Conservation (phyloP, 2,113 vertebrate genomes). For the Redunca redunca region DNA sequence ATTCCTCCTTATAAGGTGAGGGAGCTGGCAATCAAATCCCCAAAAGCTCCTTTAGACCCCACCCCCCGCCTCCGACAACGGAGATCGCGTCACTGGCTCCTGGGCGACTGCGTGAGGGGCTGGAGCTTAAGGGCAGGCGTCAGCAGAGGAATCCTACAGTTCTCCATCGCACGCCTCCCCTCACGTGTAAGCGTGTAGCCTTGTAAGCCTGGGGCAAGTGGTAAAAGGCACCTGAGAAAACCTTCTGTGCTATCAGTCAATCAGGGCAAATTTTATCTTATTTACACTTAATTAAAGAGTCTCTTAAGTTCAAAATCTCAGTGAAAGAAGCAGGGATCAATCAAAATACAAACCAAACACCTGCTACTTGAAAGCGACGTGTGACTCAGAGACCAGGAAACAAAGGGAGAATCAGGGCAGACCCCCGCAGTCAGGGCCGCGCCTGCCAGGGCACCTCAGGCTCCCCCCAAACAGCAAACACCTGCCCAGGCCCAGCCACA, state of each 20-base stretch:
- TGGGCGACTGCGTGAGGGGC: not conserved
- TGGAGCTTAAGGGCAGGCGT: no score
- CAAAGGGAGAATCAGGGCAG: accelerated
- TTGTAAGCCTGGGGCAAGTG: accelerated
- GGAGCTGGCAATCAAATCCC: accelerated
- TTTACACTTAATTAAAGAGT: not conserved
- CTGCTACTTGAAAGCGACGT: accelerated
- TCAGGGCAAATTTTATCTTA: not conserved
- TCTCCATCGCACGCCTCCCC: accelerated
- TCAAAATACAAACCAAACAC: not conserved
- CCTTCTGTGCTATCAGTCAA: accelerated
- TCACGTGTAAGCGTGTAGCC: accelerated
- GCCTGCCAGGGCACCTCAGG: accelerated
- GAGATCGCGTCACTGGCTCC: not conserved
- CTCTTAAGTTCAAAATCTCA: not conserved
- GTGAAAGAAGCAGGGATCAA: accelerated
- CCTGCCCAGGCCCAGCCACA: not conserved
- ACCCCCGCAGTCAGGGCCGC: accelerated
- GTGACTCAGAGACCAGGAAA: not conserved
- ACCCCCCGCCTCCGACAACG: not conserved
- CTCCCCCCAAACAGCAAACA: accelerated
- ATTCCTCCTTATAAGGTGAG: accelerated
- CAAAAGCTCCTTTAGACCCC: no score
- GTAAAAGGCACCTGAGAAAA: not conserved
- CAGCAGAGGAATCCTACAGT: not conserved